A percentile compares a stretch with the other conserved stretches of the same genome.
These are phyloP conservation scores for Drosophila obscura DNA, from an alignment of 1,140 invertebrate species.

Conservation along the genomic window DNA sequence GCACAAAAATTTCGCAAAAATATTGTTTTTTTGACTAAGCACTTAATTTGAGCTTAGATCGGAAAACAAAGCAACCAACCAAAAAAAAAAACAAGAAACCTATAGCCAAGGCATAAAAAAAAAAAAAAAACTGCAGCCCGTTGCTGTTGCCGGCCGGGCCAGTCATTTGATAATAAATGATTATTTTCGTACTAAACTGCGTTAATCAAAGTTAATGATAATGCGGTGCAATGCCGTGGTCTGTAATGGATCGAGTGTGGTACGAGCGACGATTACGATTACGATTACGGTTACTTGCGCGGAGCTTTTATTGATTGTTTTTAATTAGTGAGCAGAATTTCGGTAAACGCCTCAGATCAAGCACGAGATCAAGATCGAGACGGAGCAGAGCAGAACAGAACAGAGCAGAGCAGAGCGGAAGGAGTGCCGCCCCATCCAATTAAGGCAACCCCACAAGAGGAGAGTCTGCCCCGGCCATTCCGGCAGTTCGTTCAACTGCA, in stretches of 20 bases:
- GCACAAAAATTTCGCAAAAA: constrained; percentile 45
- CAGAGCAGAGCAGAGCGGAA: constrained; percentile 8
- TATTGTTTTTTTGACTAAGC: constrained; percentile 53
- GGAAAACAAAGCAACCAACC: constrained; percentile 20
- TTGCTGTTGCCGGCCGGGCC: constrained; percentile 13
- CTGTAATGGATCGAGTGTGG: constrained; percentile 13
- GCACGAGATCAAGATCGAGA: constrained; percentile 54
- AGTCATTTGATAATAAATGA: constrained; percentile 74
- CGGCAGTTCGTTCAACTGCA: constrained; percentile 61
- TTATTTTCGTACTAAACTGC: constrained; percentile 77
- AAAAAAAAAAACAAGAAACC: constrained; percentile 9
- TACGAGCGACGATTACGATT: constrained; percentile 1
- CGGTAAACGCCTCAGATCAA: constrained; percentile 61
- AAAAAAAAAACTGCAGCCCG: constrained; percentile 22
- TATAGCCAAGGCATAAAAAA: background rate
- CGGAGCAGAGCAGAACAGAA: constrained; percentile 6
- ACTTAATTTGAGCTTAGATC: constrained; percentile 57
- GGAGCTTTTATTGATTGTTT: constrained; percentile 73
- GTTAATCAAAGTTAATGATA: constrained; percentile 77
- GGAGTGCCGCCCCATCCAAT: constrained; percentile 65
- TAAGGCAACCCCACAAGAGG: constrained; percentile 31
- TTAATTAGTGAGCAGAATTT: constrained; percentile 70
- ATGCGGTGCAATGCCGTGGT: constrained; percentile 53
- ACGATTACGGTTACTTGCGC: constrained; percentile 11
- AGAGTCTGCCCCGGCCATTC: constrained; percentile 37